These are phyloP conservation scores for Apamea epomidion DNA, from an alignment of 2,888 invertebrate species.

Conservation along the genomic window DNA sequence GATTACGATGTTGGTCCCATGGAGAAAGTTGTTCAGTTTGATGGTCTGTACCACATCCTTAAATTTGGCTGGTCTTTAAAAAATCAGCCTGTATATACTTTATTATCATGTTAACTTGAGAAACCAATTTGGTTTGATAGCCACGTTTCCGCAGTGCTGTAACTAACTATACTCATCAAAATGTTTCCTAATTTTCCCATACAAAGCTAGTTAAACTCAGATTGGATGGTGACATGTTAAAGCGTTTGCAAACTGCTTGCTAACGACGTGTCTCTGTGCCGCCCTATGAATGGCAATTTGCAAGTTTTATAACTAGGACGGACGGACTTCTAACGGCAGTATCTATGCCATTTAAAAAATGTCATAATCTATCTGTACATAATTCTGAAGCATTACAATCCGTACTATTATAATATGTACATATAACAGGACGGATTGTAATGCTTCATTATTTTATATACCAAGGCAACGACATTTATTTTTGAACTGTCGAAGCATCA, in stretches of 20 bases:
- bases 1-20: too few species aligned
- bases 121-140: background rate
- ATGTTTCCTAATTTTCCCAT: constrained; percentile 23
- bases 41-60: too few species aligned
- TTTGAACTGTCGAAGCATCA: too few species aligned
- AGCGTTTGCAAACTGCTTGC: constrained; percentile 41
- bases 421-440: too few species aligned
- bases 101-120: background rate
- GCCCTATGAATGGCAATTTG: constrained; percentile 29
- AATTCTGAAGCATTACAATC: background rate
- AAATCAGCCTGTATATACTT: too few species aligned
- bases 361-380: background rate
- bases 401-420: too few species aligned
- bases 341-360: background rate
- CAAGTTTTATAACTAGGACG: constrained; percentile 39
- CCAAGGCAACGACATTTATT: too few species aligned
- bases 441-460: too few species aligned
- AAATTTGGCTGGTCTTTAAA: too few species aligned
- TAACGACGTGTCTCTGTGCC: constrained; percentile 37
- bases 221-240: constrained; percentile 28
- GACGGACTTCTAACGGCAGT: background rate
- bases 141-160: background rate
- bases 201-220: constrained; percentile 13
- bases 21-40: too few species aligned
- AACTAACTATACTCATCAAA: constrained; percentile 19